These are phyloP conservation scores for Neodiprion pinetum DNA, from an alignment of 1,140 invertebrate species.

Conservation along the genomic window DNA sequence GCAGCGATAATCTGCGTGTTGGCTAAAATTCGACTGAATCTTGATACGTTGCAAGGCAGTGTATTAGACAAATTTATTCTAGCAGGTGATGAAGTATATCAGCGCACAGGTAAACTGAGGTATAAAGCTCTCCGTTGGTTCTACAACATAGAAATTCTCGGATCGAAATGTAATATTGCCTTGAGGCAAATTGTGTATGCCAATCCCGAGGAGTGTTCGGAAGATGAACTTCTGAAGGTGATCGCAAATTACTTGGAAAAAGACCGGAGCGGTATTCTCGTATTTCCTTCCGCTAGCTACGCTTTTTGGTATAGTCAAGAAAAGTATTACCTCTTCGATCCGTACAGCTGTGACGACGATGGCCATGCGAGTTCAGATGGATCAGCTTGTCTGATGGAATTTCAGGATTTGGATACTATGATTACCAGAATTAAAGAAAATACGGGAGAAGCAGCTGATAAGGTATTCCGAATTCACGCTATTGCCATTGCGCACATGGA, in stretches of 20 bases:
- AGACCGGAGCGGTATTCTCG: conserved; percentile 49
- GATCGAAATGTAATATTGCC: conserved; percentile 43
- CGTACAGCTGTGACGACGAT: conserved; percentile 50
- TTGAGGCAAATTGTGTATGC: conserved; percentile 42
- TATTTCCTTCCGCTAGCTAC: conserved; percentile 44
- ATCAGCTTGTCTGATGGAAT: conserved; percentile 42
- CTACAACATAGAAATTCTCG: conserved; percentile 42
- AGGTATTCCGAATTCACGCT: conserved; percentile 45
- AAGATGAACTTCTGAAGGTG: conserved; percentile 28
- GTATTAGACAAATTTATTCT: conserved; percentile 46
- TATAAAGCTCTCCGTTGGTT: conserved; percentile 45
- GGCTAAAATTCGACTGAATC: conserved; percentile 41
- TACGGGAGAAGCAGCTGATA: conserved; percentile 25
- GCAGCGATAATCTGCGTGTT: conserved; percentile 49
- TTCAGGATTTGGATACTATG: conserved; percentile 35
- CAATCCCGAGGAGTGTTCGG: conserved; percentile 39
- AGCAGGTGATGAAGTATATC: conserved; percentile 37
- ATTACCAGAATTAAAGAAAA: conserved; percentile 41
- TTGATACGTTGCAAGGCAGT: conserved; percentile 34
- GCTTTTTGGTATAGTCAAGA: conserved; percentile 47
- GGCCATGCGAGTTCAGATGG: conserved; percentile 37
- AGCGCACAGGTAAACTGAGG: conserved; percentile 38
- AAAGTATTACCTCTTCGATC: conserved; percentile 50
- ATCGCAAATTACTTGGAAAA: conserved; percentile 39
- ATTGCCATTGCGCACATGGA: conserved; percentile 46